phyloP scores from a whole-genome alignment of 2,113 vertebrate genomes.

The Origma solitaria region DNA sequence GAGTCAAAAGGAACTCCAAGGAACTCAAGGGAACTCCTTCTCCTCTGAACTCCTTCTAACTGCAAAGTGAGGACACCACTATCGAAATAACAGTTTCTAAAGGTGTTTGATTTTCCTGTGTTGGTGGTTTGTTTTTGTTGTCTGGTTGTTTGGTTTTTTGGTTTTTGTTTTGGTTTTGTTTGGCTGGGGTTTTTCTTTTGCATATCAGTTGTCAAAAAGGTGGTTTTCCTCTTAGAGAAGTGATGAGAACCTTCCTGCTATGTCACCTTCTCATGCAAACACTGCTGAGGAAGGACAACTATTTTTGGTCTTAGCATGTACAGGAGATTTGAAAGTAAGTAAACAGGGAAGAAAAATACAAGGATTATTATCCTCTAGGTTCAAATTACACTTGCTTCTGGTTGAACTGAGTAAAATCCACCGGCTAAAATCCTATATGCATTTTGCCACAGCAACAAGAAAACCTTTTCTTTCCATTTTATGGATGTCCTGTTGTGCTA shows the following conservation, averaged over 20 bases:
- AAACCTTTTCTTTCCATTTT: constrained; percentile 63
- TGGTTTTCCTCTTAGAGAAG: neutral
- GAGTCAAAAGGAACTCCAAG: constrained; percentile 18
- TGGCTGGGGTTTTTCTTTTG: neutral
- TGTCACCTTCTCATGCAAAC: neutral
- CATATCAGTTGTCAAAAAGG: neutral
- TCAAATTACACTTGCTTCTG: neutral
- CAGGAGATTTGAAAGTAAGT: neutral
- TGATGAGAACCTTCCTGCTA: neutral
- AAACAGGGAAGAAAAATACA: neutral
- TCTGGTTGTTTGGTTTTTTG: neutral
- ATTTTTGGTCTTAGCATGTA: neutral
- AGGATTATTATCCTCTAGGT: neutral
- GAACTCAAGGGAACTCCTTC: constrained; percentile 61
- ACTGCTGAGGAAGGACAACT: neutral
- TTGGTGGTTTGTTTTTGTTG: neutral
- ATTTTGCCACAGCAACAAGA: constrained; percentile 50
- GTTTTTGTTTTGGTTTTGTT: neutral
- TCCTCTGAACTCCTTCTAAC: constrained; percentile 43
- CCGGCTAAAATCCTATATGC: neutral
- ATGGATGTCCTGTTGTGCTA: constrained; percentile 47
- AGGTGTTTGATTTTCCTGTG: neutral
- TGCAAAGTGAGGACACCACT: constrained; percentile 38
- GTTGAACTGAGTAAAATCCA: neutral
- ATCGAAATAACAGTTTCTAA: constrained; percentile 49